Evolutionary conservation across 2,113 vertebrate species (phyloP), one percentile per base, ranked within the genome.

Genomic region (Calidris pygmaea): DNA sequence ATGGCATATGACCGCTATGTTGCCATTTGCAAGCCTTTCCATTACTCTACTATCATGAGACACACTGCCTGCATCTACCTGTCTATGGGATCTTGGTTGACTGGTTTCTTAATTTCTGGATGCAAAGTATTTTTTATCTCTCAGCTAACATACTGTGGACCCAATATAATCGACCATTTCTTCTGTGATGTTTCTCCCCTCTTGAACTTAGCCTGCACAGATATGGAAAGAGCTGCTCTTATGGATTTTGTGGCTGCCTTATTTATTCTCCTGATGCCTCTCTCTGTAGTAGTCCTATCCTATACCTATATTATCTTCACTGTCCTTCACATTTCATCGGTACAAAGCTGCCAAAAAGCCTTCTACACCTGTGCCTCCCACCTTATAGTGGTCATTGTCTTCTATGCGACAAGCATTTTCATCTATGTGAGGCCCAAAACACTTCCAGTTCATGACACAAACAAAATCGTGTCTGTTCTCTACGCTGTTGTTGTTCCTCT

Each of bases 131-230:
- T 82, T 75, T 97, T 96, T 32, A 96, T 97, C 56, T 93, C 95
- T 79, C 73, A 65, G 24, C 66, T 97, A 16, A 53, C 78, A 6
- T 97, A 96, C 84, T 97, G 96, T 93, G 92, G 89, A 45, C 91
- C 73, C 10, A 96, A 96, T 85, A 66, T 94, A 73, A 97, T 98
- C 77, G 96, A 97, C 41, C 95, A 97, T 79, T 97, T 97, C 53
- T 98, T 97, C 63, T 97, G 96, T 91, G 97, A 97, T 45, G 92
- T 96, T 41, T 93, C 95, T n/a, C 97, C 97, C 43, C 50, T 97
- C 62, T 93, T 97, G 58, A 97, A 97, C 55, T 79, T 98, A 58
- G 70, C 95, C 56, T 98, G 95, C 63, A 97, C 85, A 74, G 87
- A 94, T 53, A 87, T 85, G 78, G 95, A 73, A 47, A 91, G 79